These are phyloP conservation scores for Tapera naevia DNA, from an alignment of 2,797 vertebrate genomes.

Conservation along the genomic window DNA sequence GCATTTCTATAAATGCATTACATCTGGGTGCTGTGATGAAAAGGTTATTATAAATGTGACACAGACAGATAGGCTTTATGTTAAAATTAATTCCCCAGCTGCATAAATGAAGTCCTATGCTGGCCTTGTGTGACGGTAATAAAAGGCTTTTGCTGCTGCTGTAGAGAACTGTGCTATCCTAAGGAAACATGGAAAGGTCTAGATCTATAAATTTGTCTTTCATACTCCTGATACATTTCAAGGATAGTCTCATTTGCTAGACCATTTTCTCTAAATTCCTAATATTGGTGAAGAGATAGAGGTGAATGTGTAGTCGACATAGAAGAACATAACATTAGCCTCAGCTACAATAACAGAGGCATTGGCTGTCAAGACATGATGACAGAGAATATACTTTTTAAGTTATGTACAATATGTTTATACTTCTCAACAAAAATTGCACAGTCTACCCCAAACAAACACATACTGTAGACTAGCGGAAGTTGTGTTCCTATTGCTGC, in stretches of 20 bases:
- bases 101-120: neutral
- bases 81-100: constrained; percentile 22
- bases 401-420: neutral
- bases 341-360: neutral
- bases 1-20: constrained; percentile 43
- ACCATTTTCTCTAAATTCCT: neutral
- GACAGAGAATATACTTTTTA: neutral
- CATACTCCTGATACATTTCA: neutral
- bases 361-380: neutral
- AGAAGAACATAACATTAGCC: neutral
- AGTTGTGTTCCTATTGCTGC: neutral
- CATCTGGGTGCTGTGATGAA: constrained; percentile 20
- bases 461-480: neutral
- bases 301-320: neutral
- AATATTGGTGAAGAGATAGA: neutral
- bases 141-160: neutral
- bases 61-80: constrained; percentile 7
- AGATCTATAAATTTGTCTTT: neutral
- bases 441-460: neutral
- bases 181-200: neutral
- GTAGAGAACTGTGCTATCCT: neutral
- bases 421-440: neutral
- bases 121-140: neutral
- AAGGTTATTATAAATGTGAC: constrained; percentile 45
- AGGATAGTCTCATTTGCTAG: neutral